These are phyloP conservation scores for Lamellibrachia columna DNA, from an alignment of 2,888 invertebrate species.

Conservation along the genomic window DNA sequence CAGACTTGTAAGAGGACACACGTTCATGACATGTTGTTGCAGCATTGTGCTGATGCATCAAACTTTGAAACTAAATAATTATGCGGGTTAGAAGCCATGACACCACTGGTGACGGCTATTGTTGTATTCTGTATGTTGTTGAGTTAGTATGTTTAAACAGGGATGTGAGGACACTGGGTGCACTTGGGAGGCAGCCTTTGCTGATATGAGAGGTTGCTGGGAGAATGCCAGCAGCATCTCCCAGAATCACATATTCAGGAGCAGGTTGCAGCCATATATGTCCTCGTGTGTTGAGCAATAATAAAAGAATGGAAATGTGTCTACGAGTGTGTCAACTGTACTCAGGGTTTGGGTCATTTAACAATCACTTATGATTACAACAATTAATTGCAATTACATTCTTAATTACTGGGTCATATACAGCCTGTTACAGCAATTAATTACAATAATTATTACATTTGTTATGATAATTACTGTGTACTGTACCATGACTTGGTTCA, in stretches of 20 bases:
- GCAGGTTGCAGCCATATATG: not conserved
- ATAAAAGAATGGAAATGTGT: not conserved
- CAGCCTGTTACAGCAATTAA: no score
- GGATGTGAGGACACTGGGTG: not conserved
- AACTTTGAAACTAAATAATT: not conserved
- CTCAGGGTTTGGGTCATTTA: not conserved
- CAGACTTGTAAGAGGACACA: not conserved
- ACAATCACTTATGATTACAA: no score
- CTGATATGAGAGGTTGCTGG: no score
- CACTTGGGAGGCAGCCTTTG: not conserved
- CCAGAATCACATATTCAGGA: not conserved
- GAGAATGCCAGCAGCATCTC: no score
- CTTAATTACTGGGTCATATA: not conserved
- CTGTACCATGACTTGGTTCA: not conserved
- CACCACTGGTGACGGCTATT: not conserved
- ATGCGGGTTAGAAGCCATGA: not conserved
- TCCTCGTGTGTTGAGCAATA: not conserved
- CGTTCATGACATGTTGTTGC: not conserved
- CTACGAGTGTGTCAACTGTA: not conserved
- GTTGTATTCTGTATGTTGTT: not conserved
- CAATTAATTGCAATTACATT: not conserved
- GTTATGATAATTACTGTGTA: not conserved
- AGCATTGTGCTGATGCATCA: not conserved
- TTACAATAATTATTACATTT: no score
- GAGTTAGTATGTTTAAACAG: not conserved